Base-by-base conservation (phyloP, 2,797 vertebrate species). In the Echiichthys vipera region DNA sequence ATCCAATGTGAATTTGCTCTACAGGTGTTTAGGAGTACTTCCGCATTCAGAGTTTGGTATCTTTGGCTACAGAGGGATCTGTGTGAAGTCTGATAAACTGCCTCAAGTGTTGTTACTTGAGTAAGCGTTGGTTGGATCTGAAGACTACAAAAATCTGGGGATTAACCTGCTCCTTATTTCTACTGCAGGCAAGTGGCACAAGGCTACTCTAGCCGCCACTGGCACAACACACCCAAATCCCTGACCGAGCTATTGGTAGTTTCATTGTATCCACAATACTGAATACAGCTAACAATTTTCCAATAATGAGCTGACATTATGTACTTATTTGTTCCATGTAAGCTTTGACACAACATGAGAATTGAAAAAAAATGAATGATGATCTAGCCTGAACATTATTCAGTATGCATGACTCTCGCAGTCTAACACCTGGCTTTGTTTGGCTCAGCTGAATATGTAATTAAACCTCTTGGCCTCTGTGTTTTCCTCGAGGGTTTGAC, bases 391-490 rank as follows among this genome's bases (percentile, higher is more conserved):
- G 39, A 7, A 14, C 24, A 11, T 18, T n/a, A 14, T 65, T 83
- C 47, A 76, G 75, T 63, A 83, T 80, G 67, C 61, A 73, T 71
- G 71, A 69, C 18, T 74, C 65, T 47, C 20, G 25, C 29, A 5
- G 42, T 62, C 55, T 75, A 64, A 84, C 74, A 80, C 80, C 75
- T 81, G 74, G 70, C 63, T 71, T 40, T 18, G 73, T 78, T 77
- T 72, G 66, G 70, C 61, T 77, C 14, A 1, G 68, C 65, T 76
- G 78, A 80, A 84, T 84, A 32, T 71, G 51, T 65, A 65, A 84
- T 86, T 72, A 77, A 79, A 78, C 76, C 62, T 65, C 42, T 77
- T 71, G 57, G 71, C 78, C 77, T 57, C 29, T 34, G 64, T 45
- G 72, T 81, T 66, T 32, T 49, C 55, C 54, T 74, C 29, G 45